A percentile compares a stretch with the other conserved stretches of the same genome.
Evolutionary conservation across 2,797 vertebrate genomes (phyloP).

Genomic region (Pristis pectinata): DNA sequence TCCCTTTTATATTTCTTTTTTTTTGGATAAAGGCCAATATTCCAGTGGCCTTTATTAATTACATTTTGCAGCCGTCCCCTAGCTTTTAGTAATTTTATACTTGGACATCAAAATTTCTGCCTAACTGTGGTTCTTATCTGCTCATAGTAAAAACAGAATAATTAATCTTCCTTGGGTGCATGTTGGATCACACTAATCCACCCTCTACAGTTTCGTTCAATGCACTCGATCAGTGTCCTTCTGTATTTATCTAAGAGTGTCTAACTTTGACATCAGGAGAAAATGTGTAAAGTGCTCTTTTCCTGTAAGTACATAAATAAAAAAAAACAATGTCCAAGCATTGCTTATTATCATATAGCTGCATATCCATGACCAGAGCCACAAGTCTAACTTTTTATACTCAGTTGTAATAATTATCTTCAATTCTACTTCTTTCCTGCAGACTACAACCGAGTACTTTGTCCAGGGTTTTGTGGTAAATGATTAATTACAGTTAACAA

Average conservation of each 20-base stretch:
- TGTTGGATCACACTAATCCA: background rate
- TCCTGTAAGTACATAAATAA: background rate
- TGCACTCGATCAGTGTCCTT: background rate
- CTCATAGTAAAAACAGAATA: background rate
- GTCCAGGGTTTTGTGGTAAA: slow-evolving; percentile 16
- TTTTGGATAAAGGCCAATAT: background rate
- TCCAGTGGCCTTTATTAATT: background rate
- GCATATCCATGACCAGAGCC: background rate
- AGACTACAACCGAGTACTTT: background rate
- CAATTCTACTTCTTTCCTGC: background rate
- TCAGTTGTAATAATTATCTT: background rate
- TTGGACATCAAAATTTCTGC: background rate
- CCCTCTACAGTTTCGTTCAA: background rate
- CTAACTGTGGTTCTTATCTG: background rate
- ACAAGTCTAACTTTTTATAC: background rate
- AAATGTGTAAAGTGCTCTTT: background rate
- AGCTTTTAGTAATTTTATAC: background rate
- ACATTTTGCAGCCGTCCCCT: background rate
- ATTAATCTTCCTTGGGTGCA: background rate
- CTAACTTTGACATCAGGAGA: background rate
- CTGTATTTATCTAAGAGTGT: background rate
- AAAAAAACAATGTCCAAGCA: background rate
- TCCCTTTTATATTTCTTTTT: background rate
- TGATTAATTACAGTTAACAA: background rate
- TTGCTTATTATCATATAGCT: background rate